Evolutionary conservation across 2,113 vertebrate genomes (phyloP), one percentile per base, ranked within the genome.

Genomic region (Scolopax mira): DNA sequence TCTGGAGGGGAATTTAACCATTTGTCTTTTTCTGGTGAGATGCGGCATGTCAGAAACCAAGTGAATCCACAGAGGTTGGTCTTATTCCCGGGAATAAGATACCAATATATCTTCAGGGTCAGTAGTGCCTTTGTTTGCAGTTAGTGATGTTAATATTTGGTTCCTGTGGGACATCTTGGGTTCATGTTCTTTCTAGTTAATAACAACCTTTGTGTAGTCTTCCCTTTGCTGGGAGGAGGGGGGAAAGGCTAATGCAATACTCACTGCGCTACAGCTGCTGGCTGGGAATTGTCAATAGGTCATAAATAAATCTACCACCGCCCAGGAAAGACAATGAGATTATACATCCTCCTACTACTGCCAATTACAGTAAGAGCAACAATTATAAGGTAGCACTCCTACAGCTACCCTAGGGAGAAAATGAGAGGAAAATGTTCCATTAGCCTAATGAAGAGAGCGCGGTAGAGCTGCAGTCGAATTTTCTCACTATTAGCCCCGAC

Each of bases 371-470:
- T 98, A 98, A 98, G 98, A 98, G 97, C 97, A 97, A 98, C 98
- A 98, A 98, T 98, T 98, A 98, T 96, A 98, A 98, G 97, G 98
- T 96, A 97, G 97, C 95, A 97, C 97, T 98, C 97, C 97, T 97
- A 98, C 97, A 97, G 97, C 92, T 93, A 95, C 97, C 98, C 98
- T 97, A 57, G 95, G 93, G 98, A 97, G 98, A 98, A 98, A 98
- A 98, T 98, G 97, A 97, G 97, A 97, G 97, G 96, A 98, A 98
- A 98, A 95, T 98, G 98, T 98, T 98, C 98, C 98, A 98, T 98
- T 98, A 98, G 98, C 97, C 96, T 96, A 98, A 98, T 98, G 97
- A 98, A 98, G 98, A 98, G 97, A 97, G 97, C 90, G 93, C 57
- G 75, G 88, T 93, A 64, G 95, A 96, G 96, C 93, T 96, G 22